Evolutionary conservation across 2,888 invertebrate genomes (phyloP).

Genomic region (Matsumyia berberina): DNA sequence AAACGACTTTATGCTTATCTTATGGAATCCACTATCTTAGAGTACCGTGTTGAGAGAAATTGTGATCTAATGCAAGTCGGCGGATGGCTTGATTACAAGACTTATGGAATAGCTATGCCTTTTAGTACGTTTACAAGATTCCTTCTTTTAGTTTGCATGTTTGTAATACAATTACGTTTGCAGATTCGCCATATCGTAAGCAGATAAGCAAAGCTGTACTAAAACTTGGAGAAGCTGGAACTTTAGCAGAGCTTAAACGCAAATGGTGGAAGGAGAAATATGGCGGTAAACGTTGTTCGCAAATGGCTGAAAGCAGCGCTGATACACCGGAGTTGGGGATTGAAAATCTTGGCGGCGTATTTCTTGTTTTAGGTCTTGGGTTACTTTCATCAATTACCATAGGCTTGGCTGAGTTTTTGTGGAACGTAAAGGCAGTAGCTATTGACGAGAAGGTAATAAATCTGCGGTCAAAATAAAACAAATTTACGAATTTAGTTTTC

Average conservation of each 20-base stretch:
- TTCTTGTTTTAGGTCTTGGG: constrained; percentile 92
- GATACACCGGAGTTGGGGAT: constrained; percentile 83
- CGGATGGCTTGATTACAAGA: constrained; percentile 93
- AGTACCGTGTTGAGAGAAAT: constrained; percentile 94
- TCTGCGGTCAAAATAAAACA: not conserved
- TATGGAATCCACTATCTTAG: constrained; percentile 98
- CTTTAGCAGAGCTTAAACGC: constrained; percentile 91
- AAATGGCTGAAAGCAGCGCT: constrained; percentile 77
- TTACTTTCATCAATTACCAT: constrained; percentile 89
- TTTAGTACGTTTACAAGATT: constrained; percentile 88
- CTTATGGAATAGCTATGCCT: constrained; percentile 97
- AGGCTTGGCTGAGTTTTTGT: constrained; percentile 92
- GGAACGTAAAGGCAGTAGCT: constrained; percentile 92
- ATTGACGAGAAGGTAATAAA: constrained; percentile 89
- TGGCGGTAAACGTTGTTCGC: constrained; percentile 82
- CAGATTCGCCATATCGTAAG: constrained; percentile 92
- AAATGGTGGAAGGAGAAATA: constrained; percentile 95
- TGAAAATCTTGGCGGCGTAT: constrained; percentile 95
- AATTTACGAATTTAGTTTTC: constrained; percentile 75
- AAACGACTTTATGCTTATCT: constrained; percentile 95
- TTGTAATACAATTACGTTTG: not conserved
- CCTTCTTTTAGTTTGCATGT: not conserved
- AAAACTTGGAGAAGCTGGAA: constrained; percentile 95
- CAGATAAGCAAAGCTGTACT: constrained; percentile 94
- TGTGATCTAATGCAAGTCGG: constrained; percentile 94